A percentile compares a stretch with the other conserved stretches of the same genome.
phyloP scores from a whole-genome alignment of 2,888 invertebrate genomes.

The Clunio marinus region DNA sequence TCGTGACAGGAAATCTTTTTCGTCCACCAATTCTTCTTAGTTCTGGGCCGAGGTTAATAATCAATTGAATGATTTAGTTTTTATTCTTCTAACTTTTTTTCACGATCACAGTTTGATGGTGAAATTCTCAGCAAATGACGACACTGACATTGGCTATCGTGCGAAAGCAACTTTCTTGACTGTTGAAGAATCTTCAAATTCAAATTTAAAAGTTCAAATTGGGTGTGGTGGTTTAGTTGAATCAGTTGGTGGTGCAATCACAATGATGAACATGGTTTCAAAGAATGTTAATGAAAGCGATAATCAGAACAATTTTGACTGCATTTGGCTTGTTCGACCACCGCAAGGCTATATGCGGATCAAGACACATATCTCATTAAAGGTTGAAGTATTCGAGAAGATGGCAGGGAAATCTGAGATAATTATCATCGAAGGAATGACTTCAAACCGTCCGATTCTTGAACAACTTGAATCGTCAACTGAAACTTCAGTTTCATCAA shows the following conservation, averaged over 20 bases:
- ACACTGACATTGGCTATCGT: slow-evolving; percentile 62
- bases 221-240: slow-evolving; percentile 67
- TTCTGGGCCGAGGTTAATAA: slow-evolving; percentile 54
- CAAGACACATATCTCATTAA: slow-evolving; percentile 60
- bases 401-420: slow-evolving; percentile 59
- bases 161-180: slow-evolving; percentile 55
- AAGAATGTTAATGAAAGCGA: slow-evolving; percentile 53
- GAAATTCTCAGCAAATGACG: slow-evolving; percentile 67
- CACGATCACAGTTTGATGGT: slow-evolving; percentile 53
- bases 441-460: slow-evolving; percentile 59
- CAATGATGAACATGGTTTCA: slow-evolving; percentile 68
- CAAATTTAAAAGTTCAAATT: slow-evolving; percentile 43
- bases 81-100: too few species aligned
- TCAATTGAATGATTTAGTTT: too few species aligned
- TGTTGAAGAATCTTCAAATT: slow-evolving; percentile 44
- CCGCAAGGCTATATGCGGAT: slow-evolving; percentile 60
- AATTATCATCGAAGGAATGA: slow-evolving; percentile 63
- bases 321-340: slow-evolving; percentile 67
- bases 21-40: slow-evolving; percentile 65
- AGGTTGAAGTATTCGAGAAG: slow-evolving; percentile 24
- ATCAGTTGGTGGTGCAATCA: slow-evolving; percentile 66
- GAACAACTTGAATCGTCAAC: slow-evolving; percentile 52
- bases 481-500: slow-evolving; percentile 47
- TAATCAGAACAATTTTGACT: slow-evolving; percentile 60
- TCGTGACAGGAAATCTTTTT: slow-evolving; percentile 62